Base-by-base conservation (phyloP, 2,888 invertebrate species). In the Drosophila ustulata region DNA sequence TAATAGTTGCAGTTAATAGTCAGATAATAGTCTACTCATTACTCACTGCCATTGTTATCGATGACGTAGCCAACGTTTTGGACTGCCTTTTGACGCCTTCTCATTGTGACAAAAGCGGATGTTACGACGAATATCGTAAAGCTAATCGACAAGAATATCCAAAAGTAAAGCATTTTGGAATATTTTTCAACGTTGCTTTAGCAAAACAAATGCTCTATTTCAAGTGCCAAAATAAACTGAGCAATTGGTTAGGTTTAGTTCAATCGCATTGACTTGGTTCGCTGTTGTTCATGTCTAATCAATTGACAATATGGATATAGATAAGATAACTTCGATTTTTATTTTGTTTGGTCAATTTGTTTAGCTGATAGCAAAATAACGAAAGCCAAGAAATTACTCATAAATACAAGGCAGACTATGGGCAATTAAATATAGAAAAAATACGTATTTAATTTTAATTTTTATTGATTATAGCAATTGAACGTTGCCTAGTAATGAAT, bases 31-130 rank as follows among this genome's bases (percentile, higher is more conserved):
- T 13, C 6, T 7, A n/a, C 7, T 3, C n/a, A 25, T 45, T 45
- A 34, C 62, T 67, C 6, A 67, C 66, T 6, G 13, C 43, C 23
- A 4, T 43, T 18, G 0, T 45, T 41, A 18, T 34, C 71, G n/a
- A 75, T 47, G 2, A 72, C 37, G 45, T 62, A 75, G 43, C 78
- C 78, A 8, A 78, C 51, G 51, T 53, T 49, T 5, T 8, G 8
- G 0, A 0, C 7, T 1, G 50, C 46, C 23, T 26, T 43, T 26
- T 61, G 74, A 4, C 45, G 37, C 11, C 75, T 49, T 13, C 32
- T 28, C 0, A 67, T 28, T 0, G 37, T 6, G 0, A 49, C 51
- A 7, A 47, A 9, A 11, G 53, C 23, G 3, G 73, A 23, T 7
- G 52, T 62, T 18, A 46, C 2, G 8, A 57, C 1, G 8, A 75